Conservation (phyloP, 1,140 invertebrate genomes). For the Camponotus pennsylvanicus region DNA sequence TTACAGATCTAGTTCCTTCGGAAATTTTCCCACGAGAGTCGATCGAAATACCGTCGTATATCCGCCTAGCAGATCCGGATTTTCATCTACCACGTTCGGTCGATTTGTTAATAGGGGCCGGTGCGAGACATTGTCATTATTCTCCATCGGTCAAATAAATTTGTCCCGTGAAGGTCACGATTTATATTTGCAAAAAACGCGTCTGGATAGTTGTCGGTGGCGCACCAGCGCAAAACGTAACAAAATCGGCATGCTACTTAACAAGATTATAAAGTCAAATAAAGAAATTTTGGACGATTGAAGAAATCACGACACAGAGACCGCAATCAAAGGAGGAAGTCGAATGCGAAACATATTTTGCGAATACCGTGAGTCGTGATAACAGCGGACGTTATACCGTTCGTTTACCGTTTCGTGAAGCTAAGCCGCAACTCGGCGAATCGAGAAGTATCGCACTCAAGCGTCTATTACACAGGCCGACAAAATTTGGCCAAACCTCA, state of each 20-base stretch:
- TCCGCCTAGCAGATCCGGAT: neutral
- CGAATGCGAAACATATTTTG: neutral
- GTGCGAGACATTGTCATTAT: neutral
- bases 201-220: neutral
- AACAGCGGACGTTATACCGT: neutral
- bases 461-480: too few relatives aligned
- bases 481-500: too few relatives aligned
- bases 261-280: neutral
- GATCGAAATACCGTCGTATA: neutral
- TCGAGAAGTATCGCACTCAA: too few relatives aligned
- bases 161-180: neutral
- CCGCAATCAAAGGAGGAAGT: neutral
- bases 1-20: neutral
- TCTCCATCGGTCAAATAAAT: neutral
- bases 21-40: neutral
- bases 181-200: neutral
- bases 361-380: neutral
- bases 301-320: neutral
- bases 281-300: neutral
- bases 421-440: too few relatives aligned
- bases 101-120: neutral
- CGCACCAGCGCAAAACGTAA: neutral
- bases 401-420: neutral
- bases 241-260: neutral
- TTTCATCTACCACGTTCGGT: neutral